Evolutionary conservation across 2,888 invertebrate genomes (phyloP), one percentile per base, ranked within the genome.

Genomic region (Acronicta psi): DNA sequence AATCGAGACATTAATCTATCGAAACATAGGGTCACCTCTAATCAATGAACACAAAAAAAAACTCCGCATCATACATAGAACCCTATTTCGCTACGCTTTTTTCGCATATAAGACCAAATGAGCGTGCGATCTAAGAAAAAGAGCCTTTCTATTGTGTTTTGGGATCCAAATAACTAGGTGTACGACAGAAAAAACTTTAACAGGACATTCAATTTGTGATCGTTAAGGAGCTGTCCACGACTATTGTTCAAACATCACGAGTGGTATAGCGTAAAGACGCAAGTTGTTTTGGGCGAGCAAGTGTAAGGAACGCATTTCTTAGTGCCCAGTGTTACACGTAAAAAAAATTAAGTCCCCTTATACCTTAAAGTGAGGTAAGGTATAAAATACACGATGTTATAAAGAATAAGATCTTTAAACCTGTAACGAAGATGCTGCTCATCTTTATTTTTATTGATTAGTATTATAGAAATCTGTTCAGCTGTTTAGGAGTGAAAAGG

Each of bases 171-270:
- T 87, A 86, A 86, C 88, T 78, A 85, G 87, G 79, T 84, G 82
- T 81, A 63, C 66, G 56, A 69, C 52, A 51, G 75, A 84, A 86
- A 86, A 83, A 80, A 41, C 13, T 36, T 36, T 57, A 57, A 51
- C 83, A 84, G 85, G 84, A 87, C 82, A 83, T 91, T 90, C 88
- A 89, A 90, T 91, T 89, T 88, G 82, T 84, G 80, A 81, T 84
- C 76, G 84, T 85, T 87, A 86, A 81, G 75, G 79, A 81, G 73
- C 77, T 82, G 86, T 83, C 80, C 72, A 63, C 65, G 59, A 45
- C 79, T 74, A 79, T 89, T 90, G 88, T 90, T 79, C 79, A 77
- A 77, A 69, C 72, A 82, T 85, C 85, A 83, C 79, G 82, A 69
- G 56, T 57, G 42, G 14, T 40, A 43, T 18, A 13, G 11, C 18